Percentiles rank a stretch among this genome's conserved stretches.
Evolutionary conservation across 2,888 invertebrate species (phyloP).

Genomic region (Gnatocerus cornutus): DNA sequence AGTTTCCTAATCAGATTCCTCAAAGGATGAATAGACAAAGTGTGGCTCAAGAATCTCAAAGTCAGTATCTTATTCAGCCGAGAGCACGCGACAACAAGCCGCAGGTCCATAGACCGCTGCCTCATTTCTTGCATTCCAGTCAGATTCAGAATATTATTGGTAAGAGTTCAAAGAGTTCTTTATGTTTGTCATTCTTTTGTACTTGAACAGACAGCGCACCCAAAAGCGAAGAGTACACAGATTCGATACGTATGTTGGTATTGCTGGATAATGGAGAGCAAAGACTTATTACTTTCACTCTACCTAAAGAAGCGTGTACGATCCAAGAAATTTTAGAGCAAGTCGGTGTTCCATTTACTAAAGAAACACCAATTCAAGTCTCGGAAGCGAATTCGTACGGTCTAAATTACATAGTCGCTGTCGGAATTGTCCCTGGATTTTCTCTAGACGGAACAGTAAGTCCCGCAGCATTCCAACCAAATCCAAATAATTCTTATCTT

Average conservation of each 20-base stretch:
- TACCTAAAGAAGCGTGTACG: slow-evolving; percentile 87
- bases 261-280: slow-evolving; percentile 85
- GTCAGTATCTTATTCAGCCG: slow-evolving; percentile 63
- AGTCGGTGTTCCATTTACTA: slow-evolving; percentile 81
- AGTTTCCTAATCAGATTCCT: slow-evolving; percentile 58
- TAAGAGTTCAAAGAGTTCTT: slow-evolving; percentile 56
- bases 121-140: slow-evolving; percentile 64
- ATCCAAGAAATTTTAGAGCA: slow-evolving; percentile 88
- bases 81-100: slow-evolving; percentile 54
- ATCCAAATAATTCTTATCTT: neutral
- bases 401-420: slow-evolving; percentile 86
- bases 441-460: slow-evolving; percentile 38
- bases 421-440: slow-evolving; percentile 70
- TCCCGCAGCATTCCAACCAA: neutral
- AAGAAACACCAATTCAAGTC: slow-evolving; percentile 82
- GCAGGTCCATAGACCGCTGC: slow-evolving; percentile 61
- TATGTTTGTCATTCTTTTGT: too few species aligned
- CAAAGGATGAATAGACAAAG: slow-evolving; percentile 49
- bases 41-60: slow-evolving; percentile 53
- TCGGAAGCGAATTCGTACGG: slow-evolving; percentile 83
- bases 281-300: slow-evolving; percentile 86
- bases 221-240: slow-evolving; percentile 73
- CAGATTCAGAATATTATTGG: slow-evolving; percentile 68
- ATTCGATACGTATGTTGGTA: slow-evolving; percentile 87
- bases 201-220: slow-evolving; percentile 69